These are phyloP conservation scores for Drosophila cyrtoloma DNA, from an alignment of 2,888 invertebrate genomes.

Conservation along the genomic window DNA sequence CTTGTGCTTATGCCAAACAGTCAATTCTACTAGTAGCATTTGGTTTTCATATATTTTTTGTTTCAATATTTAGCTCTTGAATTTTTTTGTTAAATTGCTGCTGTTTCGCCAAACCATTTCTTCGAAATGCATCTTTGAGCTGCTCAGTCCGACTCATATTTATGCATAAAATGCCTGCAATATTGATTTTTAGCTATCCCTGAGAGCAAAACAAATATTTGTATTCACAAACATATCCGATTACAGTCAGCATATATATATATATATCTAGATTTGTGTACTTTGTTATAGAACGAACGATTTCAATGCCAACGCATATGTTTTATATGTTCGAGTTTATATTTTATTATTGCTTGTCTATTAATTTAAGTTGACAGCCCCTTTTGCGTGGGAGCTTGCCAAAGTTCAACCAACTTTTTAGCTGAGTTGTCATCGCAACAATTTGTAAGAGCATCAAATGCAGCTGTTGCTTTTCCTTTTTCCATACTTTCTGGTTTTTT, in stretches of 20 bases:
- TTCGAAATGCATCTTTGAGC: not conserved
- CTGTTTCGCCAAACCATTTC: not conserved
- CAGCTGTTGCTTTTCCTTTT: not conserved
- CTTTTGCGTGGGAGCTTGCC: not conserved
- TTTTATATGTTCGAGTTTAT: not conserved
- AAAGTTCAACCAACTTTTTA: not conserved
- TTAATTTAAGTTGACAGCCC: not conserved
- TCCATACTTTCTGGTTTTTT: not conserved
- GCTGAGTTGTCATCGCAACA: not conserved
- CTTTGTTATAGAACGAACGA: not conserved
- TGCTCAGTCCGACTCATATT: not conserved
- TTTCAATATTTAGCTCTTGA: not conserved
- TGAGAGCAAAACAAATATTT: not conserved
- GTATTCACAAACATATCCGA: not conserved
- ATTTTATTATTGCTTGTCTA: not conserved
- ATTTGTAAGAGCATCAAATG: constrained; percentile 8
- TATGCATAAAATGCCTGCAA: not conserved
- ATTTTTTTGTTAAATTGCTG: not conserved
- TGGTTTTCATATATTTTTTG: not conserved
- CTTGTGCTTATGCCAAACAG: not conserved
- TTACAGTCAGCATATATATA: not conserved
- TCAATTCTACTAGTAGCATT: not conserved
- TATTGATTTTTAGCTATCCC: not conserved
- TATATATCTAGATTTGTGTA: not conserved
- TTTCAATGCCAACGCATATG: not conserved